Evolutionary conservation across 2,888 invertebrate genomes (phyloP), one percentile per base, ranked within the genome.

Genomic region (Danaus chrysippus): DNA sequence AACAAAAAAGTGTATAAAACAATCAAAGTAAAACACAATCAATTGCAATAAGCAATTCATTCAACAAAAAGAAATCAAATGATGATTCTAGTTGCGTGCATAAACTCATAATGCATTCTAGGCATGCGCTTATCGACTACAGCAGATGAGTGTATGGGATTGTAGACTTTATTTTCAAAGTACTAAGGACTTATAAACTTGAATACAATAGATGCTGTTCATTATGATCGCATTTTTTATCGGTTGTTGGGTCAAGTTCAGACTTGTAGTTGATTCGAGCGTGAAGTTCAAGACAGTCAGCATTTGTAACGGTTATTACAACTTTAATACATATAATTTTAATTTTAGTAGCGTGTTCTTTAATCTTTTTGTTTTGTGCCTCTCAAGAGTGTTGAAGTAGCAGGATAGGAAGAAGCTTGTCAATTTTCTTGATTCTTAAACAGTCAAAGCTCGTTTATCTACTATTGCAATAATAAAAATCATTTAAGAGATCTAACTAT

Each of bases 201-300:
- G 52, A 44, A 58, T 56, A 64, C 61, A 61, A 65, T 61, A 54
- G 61, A 56, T 62, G 56, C 58, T 60, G 59, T 62, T 62, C 49
- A 12, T 43, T 58, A 42, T 46, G 41, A 15, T 58, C 49, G 49
- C 44, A 57, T 66, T 68, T 70, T 69, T 70, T 67, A 60, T 64
- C 52, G 55, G 59, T 68, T 63, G 67, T 62, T 70, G 67, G 73
- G 73, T 75, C 74, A 74, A 75, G 74, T 74, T 73, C 73, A 75
- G 63, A 72, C 73, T 67, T 69, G 72, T 68, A 71, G 68, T 71
- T 67, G 70, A 72, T 70, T 73, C 64, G 65, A 68, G 71, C 71
- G 68, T 72, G 73, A 74, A 72, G 72, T 71, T 73, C 69, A 67
- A 67, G 60, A 60, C 52, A 52, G 54, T 23, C 44, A 49, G 63